Evolutionary conservation across 2,888 invertebrate genomes (phyloP), one percentile per base, ranked within the genome.

Genomic region (Drosophila incognita): DNA sequence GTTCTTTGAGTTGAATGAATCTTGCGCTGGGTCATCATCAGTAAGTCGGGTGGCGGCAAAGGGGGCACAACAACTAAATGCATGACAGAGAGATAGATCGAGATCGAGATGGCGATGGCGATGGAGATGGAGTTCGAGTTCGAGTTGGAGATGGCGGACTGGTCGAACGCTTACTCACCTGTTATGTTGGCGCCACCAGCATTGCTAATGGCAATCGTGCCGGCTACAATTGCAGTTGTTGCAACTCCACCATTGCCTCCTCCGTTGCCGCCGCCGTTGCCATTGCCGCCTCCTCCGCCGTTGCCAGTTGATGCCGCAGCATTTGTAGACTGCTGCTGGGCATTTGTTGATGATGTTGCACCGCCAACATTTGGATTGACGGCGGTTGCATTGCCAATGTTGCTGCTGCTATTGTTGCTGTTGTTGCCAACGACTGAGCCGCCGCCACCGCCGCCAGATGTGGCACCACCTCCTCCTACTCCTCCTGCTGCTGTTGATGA

Each of bases 121-220:
- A 49, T 24, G 51, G 27, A 36, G 31, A 36, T 5, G n/a, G 52
- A 46, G 46, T 15, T 24, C 46, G 6, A 27, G 31, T 24, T 29
- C 36, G 31, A 40, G 13, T 46, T 29, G 49, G 61, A 31, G 46
- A 27, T 21, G 35, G 51, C 18, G 38, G 42, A 63, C 27, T 67
- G 71, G 70, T 66, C 62, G 48, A 65, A 56, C 69, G 67, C 66
- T 76, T 74, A 90, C 87, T 90, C 89, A 90, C 87, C 87, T 88
- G 87, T 89, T 76, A 87, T 83, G 31, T 90, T 87, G 72, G 68
- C 72, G 87, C 84, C 78, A 74, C 82, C 79, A 80, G 79, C 76
- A 60, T 79, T 88, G 74, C 73, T 82, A 66, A 81, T 79, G 77
- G 73, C 69, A 64, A 77, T 74, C 27, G 80, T 62, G 51, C 89